phyloP scores from a whole-genome alignment of 2,113 vertebrate genomes.

The Trogon melanurus region DNA sequence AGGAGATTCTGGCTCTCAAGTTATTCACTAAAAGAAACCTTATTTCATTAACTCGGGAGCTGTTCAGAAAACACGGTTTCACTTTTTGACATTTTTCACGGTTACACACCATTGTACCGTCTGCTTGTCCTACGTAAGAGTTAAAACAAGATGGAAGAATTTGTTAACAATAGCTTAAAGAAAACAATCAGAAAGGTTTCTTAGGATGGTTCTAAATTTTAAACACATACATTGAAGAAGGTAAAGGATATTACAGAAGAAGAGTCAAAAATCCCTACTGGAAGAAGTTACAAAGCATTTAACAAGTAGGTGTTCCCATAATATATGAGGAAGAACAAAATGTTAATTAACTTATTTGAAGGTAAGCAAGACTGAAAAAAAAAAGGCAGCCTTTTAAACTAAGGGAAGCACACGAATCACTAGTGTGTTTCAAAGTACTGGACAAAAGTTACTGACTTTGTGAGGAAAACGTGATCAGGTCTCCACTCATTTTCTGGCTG shows the following conservation, averaged over 20 bases:
- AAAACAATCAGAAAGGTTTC: not conserved
- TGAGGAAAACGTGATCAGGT: rapidly evolving
- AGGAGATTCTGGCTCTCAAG: not conserved
- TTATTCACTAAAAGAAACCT: not conserved
- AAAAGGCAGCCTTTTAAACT: not conserved
- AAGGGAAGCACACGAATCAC: not conserved
- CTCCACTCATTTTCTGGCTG: not conserved
- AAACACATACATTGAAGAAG: not conserved
- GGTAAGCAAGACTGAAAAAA: not conserved
- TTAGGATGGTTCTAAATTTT: not conserved
- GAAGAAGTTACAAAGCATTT: not conserved
- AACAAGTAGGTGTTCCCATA: not conserved
- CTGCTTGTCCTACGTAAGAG: not conserved
- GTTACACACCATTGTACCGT: not conserved
- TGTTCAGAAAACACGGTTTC: not conserved
- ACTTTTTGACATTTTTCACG: not conserved
- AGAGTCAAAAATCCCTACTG: not conserved
- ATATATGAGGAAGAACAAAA: not conserved
- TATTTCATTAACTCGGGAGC: not conserved
- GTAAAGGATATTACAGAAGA: not conserved
- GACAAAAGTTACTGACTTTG: not conserved
- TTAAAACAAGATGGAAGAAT: not conserved
- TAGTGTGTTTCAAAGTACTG: not conserved
- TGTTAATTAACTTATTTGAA: not conserved
- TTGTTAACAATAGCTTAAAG: not conserved